Conservation (phyloP, 1,140 invertebrate species). For the Lordiphosa stackelbergi region DNA sequence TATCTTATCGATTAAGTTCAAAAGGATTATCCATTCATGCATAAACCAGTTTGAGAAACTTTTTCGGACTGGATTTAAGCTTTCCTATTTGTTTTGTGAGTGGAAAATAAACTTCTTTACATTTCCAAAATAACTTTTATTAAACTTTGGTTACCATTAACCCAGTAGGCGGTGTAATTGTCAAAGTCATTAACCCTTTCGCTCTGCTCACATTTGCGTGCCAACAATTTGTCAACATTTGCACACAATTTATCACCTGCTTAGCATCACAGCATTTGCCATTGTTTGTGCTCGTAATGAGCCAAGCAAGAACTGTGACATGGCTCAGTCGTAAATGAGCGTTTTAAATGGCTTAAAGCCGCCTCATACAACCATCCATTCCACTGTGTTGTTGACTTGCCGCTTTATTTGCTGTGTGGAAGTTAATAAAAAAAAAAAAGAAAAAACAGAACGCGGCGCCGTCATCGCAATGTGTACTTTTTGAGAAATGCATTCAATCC, state of each 20-base stretch:
- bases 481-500: slow-evolving; percentile 19
- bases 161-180: too few relatives aligned
- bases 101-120: too few relatives aligned
- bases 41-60: too few relatives aligned
- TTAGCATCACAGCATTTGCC: slow-evolving; percentile 36
- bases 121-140: too few relatives aligned
- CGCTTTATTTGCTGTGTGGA: slow-evolving; percentile 8
- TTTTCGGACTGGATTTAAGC: too few relatives aligned
- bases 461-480: slow-evolving; percentile 21
- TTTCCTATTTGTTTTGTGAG: too few relatives aligned
- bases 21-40: too few relatives aligned
- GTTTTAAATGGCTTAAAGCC: slow-evolving; percentile 47
- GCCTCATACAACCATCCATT: slow-evolving; percentile 19
- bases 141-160: too few relatives aligned
- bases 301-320: slow-evolving; percentile 45
- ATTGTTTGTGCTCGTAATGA: slow-evolving; percentile 43
- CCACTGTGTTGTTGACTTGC: slow-evolving; percentile 9
- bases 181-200: slow-evolving; percentile 36
- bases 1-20: too few relatives aligned
- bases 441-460: slow-evolving; percentile 20
- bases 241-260: slow-evolving; percentile 55
- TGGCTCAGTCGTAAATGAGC: slow-evolving; percentile 46
- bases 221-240: slow-evolving; percentile 55
- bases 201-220: slow-evolving; percentile 25
- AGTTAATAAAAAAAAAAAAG: slow-evolving; percentile 20